Conservation (phyloP, 2,888 invertebrate species). For the Chromoteleia sp. region DNA sequence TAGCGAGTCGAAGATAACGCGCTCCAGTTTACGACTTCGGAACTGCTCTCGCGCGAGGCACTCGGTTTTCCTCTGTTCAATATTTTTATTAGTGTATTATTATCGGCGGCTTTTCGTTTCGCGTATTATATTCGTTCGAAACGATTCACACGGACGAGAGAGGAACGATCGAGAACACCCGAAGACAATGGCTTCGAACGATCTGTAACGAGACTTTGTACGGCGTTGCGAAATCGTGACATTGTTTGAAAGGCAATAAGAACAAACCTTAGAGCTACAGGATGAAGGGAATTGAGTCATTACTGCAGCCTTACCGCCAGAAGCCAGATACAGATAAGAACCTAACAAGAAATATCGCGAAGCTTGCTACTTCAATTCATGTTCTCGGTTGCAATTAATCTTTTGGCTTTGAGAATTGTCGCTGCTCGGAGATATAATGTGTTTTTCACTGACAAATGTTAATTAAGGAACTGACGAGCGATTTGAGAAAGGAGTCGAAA, state of each 20-base stretch:
- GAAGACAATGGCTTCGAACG: slow-evolving; percentile 24
- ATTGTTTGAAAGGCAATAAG: slow-evolving; percentile 62
- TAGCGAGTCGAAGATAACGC: slow-evolving; percentile 57
- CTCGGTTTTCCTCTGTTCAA: too few species aligned
- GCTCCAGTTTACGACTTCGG: slow-evolving; percentile 42
- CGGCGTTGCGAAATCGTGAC: slow-evolving; percentile 46
- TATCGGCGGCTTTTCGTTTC: too few species aligned
- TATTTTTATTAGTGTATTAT: too few species aligned
- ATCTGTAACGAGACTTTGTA: slow-evolving; percentile 34
- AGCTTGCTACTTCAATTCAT: slow-evolving; percentile 60
- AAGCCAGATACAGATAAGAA: slow-evolving; percentile 67
- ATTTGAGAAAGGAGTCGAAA: slow-evolving; percentile 15
- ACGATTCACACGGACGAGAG: too few species aligned
- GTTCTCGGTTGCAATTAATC: slow-evolving; percentile 54
- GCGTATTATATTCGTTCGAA: too few species aligned
- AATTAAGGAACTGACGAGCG: slow-evolving; percentile 42
- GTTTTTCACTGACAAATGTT: slow-evolving; percentile 52
- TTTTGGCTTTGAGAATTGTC: slow-evolving; percentile 58
- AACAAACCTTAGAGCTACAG: slow-evolving; percentile 59
- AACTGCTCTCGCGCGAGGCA: slow-evolving; percentile 7
- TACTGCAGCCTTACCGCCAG: slow-evolving; percentile 60
- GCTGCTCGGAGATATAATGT: slow-evolving; percentile 41
- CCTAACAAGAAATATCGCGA: slow-evolving; percentile 61
- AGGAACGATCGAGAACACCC: too few species aligned
- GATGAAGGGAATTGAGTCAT: slow-evolving; percentile 63